A percentile compares a stretch with the other conserved stretches of the same genome.
phyloP scores from a whole-genome alignment of 2,113 vertebrate species.

The Boulengerochromis microlepis region DNA sequence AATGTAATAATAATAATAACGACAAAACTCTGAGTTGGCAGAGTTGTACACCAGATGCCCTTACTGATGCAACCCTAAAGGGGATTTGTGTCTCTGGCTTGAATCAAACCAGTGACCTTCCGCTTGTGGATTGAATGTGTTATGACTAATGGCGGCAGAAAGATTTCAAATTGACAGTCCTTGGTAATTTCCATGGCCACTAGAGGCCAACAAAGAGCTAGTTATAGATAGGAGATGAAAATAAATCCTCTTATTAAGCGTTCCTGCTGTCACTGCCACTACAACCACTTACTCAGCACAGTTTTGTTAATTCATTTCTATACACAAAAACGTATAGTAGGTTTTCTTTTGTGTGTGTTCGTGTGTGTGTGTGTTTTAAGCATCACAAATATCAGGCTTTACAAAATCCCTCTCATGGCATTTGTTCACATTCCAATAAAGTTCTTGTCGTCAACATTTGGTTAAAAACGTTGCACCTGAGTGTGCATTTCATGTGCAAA shows the following conservation, averaged over 20 bases:
- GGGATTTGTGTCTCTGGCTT: neutral
- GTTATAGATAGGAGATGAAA: neutral
- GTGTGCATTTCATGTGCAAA: neutral
- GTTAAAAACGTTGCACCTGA: neutral
- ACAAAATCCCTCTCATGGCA: neutral
- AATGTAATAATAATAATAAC: neutral
- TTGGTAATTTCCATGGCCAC: neutral
- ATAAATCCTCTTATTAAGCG: neutral
- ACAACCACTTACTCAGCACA: neutral
- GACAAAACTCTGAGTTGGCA: neutral
- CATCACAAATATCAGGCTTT: neutral
- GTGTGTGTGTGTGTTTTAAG: neutral
- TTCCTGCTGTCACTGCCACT: neutral
- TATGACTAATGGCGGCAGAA: neutral
- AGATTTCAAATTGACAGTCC: neutral
- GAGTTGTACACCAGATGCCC: neutral
- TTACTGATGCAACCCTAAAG: neutral
- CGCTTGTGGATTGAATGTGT: neutral
- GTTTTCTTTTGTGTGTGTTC: neutral
- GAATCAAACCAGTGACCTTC: neutral
- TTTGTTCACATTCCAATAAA: neutral
- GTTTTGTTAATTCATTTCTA: neutral
- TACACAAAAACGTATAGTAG: neutral
- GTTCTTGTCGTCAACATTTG: neutral
- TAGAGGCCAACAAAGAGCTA: conserved; percentile 3